phyloP scores from a whole-genome alignment of 2,888 invertebrate species.

The Eupeodes latifasciatus region DNA sequence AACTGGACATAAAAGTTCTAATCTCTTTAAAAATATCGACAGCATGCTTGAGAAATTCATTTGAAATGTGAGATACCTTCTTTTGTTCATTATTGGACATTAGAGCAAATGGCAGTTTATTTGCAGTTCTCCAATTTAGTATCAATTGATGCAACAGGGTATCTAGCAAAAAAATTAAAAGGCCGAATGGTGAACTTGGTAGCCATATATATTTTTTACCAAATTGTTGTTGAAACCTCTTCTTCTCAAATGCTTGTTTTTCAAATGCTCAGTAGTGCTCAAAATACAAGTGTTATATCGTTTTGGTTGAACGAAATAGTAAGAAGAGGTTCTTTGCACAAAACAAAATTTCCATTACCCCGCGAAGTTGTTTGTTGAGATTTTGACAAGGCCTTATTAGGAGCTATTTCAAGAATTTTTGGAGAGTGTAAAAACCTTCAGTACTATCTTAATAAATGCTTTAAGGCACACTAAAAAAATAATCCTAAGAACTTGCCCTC shows the following conservation, averaged over 20 bases:
- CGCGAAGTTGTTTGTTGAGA: not conserved
- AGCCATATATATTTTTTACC: not conserved
- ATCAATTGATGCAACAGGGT: not conserved
- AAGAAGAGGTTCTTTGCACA: not conserved
- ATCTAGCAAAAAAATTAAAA: not conserved
- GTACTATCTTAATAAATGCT: not conserved
- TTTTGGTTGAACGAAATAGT: not conserved
- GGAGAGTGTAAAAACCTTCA: not conserved
- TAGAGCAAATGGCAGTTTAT: not conserved
- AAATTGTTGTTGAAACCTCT: not conserved
- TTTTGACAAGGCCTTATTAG: constrained; percentile 1
- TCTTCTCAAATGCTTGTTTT: not conserved
- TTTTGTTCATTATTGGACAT: not conserved
- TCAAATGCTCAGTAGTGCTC: not conserved
- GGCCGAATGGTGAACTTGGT: not conserved
- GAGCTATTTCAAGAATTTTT: not conserved
- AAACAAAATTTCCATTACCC: not conserved
- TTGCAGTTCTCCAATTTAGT: not conserved
- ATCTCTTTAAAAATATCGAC: not conserved
- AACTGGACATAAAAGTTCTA: not conserved
- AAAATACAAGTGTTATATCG: not conserved
- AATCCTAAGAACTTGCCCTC: not conserved
- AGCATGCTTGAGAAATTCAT: not conserved
- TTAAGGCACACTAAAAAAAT: not conserved
- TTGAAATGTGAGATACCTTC: not conserved